Evolutionary conservation across 2,113 vertebrate species (phyloP).

Genomic region (Cephalopterus ornatus): DNA sequence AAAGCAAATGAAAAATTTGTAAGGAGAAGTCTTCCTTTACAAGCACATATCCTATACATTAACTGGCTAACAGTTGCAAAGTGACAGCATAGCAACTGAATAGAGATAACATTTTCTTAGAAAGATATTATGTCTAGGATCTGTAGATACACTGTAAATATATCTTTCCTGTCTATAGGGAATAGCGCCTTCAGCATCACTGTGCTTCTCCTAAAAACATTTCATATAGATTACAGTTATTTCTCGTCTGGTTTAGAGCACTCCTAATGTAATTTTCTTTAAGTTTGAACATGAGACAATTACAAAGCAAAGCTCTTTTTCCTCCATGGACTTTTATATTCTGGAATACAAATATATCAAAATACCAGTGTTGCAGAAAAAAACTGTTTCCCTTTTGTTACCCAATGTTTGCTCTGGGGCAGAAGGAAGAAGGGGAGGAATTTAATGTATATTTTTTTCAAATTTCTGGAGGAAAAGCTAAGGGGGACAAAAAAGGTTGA

Average conservation of each 20-base stretch:
- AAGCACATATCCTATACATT: neutral
- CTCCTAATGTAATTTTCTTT: neutral
- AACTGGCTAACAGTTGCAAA: neutral
- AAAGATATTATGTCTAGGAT: neutral
- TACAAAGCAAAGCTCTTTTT: neutral
- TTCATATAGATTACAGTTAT: neutral
- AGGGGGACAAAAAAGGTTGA: accelerated
- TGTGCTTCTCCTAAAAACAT: neutral
- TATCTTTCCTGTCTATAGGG: neutral
- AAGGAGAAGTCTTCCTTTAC: neutral
- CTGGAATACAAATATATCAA: neutral
- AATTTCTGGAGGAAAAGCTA: neutral
- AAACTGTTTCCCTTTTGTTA: neutral
- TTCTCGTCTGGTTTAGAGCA: neutral
- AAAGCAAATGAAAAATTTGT: neutral
- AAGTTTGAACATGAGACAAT: neutral
- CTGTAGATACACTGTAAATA: neutral
- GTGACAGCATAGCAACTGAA: neutral
- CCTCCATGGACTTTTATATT: neutral
- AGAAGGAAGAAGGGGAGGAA: neutral
- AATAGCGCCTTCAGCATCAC: neutral
- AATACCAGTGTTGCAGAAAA: neutral
- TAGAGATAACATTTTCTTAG: neutral
- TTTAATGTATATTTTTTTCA: neutral
- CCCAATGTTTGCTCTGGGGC: neutral